Conservation (phyloP, 2,888 invertebrate species). For the Leucania comma region DNA sequence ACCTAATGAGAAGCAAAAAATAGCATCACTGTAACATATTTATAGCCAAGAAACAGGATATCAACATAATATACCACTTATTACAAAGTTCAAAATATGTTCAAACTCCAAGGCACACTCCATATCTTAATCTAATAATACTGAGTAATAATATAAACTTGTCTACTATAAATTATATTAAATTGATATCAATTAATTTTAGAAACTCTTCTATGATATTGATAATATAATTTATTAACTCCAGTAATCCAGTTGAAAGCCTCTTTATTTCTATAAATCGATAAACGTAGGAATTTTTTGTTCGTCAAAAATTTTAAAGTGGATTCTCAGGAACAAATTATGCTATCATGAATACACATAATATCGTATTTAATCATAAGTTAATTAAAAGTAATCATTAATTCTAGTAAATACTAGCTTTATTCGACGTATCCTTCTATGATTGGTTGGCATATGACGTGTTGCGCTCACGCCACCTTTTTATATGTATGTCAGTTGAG, state of each 20-base stretch:
- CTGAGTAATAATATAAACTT: conserved; percentile 1
- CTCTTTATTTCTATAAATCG: too few relatives aligned
- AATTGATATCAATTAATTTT: conserved; percentile 8
- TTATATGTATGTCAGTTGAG: conserved; percentile 32
- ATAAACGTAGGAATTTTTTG: neutral
- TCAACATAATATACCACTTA: conserved; percentile 5
- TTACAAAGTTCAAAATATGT: conserved; percentile 15
- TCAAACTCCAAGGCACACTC: conserved; percentile 11
- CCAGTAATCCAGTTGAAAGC: neutral
- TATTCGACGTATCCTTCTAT: conserved; percentile 38
- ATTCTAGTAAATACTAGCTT: conserved; percentile 19
- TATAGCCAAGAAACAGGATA: conserved; percentile 15
- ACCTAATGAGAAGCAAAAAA: neutral
- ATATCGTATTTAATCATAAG: neutral
- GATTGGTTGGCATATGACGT: conserved; percentile 46
- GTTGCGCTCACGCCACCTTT: conserved; percentile 47
- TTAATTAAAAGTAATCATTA: neutral
- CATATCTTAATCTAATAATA: neutral
- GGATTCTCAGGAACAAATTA: neutral
- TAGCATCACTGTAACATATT: neutral
- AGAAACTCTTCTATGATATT: neutral
- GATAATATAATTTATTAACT: conserved; percentile 4
- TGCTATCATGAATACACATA: neutral
- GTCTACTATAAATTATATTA: conserved; percentile 14
- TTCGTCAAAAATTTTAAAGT: neutral